Percentiles rank a stretch among this genome's conserved stretches.
Conservation (phyloP, 2,113 vertebrate species). For the Pristiophorus japonicus region DNA sequence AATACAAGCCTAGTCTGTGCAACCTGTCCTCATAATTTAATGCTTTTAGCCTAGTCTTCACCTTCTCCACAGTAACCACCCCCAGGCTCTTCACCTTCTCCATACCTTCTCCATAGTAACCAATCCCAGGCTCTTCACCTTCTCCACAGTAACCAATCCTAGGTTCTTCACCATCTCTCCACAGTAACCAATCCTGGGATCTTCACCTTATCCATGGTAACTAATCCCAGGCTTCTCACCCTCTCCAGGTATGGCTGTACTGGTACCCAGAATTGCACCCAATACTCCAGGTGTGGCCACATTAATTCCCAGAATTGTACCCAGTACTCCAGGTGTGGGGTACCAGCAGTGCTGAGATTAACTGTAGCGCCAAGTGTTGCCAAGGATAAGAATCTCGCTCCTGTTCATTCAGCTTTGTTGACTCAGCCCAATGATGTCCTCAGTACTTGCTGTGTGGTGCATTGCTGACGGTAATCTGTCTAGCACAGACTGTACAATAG, state of each 20-base stretch:
- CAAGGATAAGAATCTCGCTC: not conserved
- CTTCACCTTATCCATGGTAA: not conserved
- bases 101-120: too few relatives aligned
- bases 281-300: not conserved
- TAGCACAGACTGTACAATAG: too few relatives aligned
- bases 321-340: not conserved
- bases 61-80: too few relatives aligned
- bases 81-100: too few relatives aligned
- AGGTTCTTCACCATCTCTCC: not conserved
- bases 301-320: not conserved
- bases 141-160: slow-evolving; percentile 57
- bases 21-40: too few relatives aligned
- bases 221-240: not conserved
- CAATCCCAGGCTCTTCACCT: too few relatives aligned
- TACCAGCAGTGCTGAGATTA: not conserved
- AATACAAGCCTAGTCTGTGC: too few relatives aligned
- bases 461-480: too few relatives aligned
- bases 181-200: not conserved
- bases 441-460: too few relatives aligned
- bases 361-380: not conserved
- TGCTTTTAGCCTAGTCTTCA: too few relatives aligned
- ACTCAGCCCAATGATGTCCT: not conserved
- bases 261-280: too few relatives aligned
- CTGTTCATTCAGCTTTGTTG: not conserved
- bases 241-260: too few relatives aligned